Evolutionary conservation across 2,888 invertebrate genomes (phyloP), one percentile per base, ranked within the genome.

Genomic region (Brachypterus glaber): DNA sequence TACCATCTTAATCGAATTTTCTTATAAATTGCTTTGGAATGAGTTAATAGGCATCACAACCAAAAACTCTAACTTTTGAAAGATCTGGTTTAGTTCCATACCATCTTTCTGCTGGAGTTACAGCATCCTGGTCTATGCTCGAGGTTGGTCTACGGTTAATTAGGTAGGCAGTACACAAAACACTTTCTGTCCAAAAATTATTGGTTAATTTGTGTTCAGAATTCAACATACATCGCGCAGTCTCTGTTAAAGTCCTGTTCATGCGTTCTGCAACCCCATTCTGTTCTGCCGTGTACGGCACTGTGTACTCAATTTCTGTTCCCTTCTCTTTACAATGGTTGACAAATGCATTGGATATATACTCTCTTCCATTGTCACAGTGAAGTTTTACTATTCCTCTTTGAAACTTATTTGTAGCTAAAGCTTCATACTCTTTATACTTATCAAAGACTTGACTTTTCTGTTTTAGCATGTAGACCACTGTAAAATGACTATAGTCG

Each of bases 401-500:
- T 27, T 30, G 15, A 38, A 21, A 30, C 4, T 33, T 26, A 17
- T 18, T 9, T 17, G 37, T 30, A 14, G 17, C 30, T 17, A 17
- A 17, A n/a, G 33, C 33, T 30, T 33, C 27, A 34, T 39, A 39
- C 13, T 34, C 13, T 27, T 30, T 42, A 12, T 39, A 36, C 5
- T 27, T 33, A 11, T 39, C 11, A 17, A 33, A 16, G 1, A 39
- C 39, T 18, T 41, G 39, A 17, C 18, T 18, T 25, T 42, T 44
- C 4, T 21, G 17, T 40, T 37, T 33, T 24, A 44, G 17, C 30
- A 53, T 37, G 43, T 58, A 58, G 24, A 43, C 50, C 35, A 54
- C 51, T 44, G 51, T 49, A 36, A 55, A 59, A 40, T 60, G 56
- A 11, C 54, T 58, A 47, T 37, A 60, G 18, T 60, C 45, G 47